phyloP scores from a whole-genome alignment of 2,888 invertebrate genomes.

The Odiellus spinosus region DNA sequence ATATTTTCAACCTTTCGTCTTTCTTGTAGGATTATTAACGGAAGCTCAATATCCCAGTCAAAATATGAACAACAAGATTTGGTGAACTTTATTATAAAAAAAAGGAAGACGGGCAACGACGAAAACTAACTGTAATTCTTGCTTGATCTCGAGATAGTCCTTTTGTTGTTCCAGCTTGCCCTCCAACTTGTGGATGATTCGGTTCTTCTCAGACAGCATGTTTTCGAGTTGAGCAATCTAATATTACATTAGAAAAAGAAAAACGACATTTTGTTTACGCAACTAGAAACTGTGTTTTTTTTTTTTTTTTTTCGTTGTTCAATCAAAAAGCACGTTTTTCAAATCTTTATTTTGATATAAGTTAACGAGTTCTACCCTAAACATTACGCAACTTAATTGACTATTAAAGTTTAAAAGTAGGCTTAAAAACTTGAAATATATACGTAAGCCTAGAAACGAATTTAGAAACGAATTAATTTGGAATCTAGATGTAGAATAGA shows the following conservation, averaged over 20 bases:
- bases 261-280: background rate
- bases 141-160: slow-evolving; percentile 83
- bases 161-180: slow-evolving; percentile 67
- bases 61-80: too few species aligned
- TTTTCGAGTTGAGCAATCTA: slow-evolving; percentile 70
- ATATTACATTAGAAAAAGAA: slow-evolving; percentile 10
- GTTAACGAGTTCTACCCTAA: too few species aligned
- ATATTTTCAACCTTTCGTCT: too few species aligned
- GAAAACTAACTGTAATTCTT: slow-evolving; percentile 47
- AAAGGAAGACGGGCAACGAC: slow-evolving; percentile 6
- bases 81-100: background rate
- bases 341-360: background rate
- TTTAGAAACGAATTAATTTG: too few species aligned
- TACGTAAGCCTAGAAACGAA: too few species aligned
- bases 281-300: background rate
- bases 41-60: too few species aligned
- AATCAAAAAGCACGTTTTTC: too few species aligned
- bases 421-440: too few species aligned
- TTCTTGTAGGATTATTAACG: too few species aligned
- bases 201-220: slow-evolving; percentile 68
- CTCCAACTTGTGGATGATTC: slow-evolving; percentile 68
- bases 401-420: too few species aligned
- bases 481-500: too few species aligned
- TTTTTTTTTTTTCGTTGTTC: background rate
- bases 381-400: too few species aligned